Evolutionary conservation across 2,888 invertebrate species (phyloP).

Genomic region (Lepidonotus clava): DNA sequence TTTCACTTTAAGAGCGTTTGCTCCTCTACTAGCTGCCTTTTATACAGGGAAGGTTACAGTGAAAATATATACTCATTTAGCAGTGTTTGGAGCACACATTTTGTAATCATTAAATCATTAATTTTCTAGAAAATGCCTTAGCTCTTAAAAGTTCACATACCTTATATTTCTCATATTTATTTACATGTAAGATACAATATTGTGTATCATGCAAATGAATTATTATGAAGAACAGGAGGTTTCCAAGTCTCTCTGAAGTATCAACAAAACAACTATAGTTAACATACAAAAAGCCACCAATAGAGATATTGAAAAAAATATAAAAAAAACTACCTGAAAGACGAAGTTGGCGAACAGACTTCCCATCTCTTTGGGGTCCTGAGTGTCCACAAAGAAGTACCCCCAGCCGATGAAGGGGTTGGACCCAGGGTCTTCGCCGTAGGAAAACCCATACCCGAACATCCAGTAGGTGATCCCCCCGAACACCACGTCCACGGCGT

Average conservation of each 20-base stretch:
- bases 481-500: constrained; percentile 95
- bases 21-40: too few relatives aligned
- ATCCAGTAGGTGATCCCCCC: constrained; percentile 97
- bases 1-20: too few relatives aligned
- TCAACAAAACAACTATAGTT: not conserved
- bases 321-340: constrained; percentile 5
- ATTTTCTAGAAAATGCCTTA: too few relatives aligned
- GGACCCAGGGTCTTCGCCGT: constrained; percentile 81
- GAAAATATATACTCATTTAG: too few relatives aligned
- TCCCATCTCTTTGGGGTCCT: not conserved
- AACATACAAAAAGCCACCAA: not conserved
- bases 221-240: not conserved
- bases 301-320: not conserved
- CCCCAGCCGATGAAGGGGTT: constrained; percentile 73
- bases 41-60: too few relatives aligned
- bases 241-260: not conserved
- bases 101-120: too few relatives aligned
- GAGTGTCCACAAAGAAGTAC: constrained; percentile 79
- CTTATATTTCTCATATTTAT: too few relatives aligned
- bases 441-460: constrained; percentile 95
- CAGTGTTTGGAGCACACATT: too few relatives aligned
- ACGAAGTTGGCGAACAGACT: constrained; percentile 27
- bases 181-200: too few relatives aligned
- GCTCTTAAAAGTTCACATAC: too few relatives aligned
- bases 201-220: too few relatives aligned